Conservation (phyloP, 2,888 invertebrate genomes). For the Abrostola tripartita region DNA sequence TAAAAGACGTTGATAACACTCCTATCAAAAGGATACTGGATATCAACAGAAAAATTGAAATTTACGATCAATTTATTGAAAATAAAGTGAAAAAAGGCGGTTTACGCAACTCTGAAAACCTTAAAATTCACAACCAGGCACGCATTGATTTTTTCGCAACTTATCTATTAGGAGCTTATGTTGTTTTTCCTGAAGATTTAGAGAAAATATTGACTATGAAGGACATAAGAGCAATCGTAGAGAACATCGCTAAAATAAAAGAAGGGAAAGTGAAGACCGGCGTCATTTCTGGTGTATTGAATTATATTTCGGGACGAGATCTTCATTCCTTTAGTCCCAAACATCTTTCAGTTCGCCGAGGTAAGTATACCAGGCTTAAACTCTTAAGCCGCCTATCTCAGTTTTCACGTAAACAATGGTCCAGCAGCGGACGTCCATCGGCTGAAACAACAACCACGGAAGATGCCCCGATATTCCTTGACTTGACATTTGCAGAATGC, state of each 20-base stretch:
- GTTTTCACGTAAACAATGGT: no score
- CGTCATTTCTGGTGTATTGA: conserved; percentile 8
- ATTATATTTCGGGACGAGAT: not conserved
- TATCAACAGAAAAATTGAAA: conserved; percentile 15
- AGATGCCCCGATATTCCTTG: conserved; percentile 18
- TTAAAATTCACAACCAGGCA: conserved; percentile 6
- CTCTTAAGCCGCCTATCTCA: no score
- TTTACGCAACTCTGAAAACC: conserved; percentile 5
- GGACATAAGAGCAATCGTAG: not conserved
- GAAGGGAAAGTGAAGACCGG: not conserved
- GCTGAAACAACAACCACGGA: no score
- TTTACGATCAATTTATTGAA: conserved; percentile 24
- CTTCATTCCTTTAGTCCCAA: no score
- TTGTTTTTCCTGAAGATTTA: conserved; percentile 7
- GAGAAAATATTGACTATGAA: not conserved
- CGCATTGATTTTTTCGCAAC: conserved; percentile 5
- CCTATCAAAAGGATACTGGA: conserved; percentile 18
- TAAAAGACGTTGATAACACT: not conserved
- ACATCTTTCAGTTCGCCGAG: no score
- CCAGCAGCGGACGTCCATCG: no score
- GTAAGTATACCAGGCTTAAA: no score
- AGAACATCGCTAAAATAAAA: not conserved
- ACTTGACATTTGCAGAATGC: conserved; percentile 24
- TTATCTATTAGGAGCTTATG: conserved; percentile 18
- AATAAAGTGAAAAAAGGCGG: conserved; percentile 17